Base-by-base conservation (phyloP, 2,113 vertebrate species). In the Ochotona curzoniae region DNA sequence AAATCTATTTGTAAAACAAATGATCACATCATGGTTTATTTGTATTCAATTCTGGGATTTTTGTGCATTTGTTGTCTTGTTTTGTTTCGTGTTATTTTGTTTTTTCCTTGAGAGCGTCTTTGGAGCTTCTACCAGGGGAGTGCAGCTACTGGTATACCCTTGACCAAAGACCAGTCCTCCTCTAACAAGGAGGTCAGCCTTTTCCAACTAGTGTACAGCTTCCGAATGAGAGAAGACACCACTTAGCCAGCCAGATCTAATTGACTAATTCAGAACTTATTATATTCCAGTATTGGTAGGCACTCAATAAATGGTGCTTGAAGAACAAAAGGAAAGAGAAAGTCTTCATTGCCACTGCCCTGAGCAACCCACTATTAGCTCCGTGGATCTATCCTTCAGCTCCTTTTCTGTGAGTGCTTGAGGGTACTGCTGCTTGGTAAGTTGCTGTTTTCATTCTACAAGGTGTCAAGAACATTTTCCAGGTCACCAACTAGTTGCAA, bases 381-480 rank as follows among this genome's bases (percentile, higher is more conserved):
- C 38, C 32, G 30, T 11, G 5, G 17, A 1, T 74, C 70, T 49
- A 13, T 32, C 49, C 78, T 73, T 66, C 51, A 1, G 76, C 57
- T 7, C 38, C 54, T 84, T 82, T 54, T 49, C 69, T 64, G 18
- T n/a, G 49, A n/a, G 26, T 74, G 74, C n/a, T 76, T 38, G n/a
- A 93, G 63, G 1, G 18, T 10, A 20, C 71, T 79, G 25, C 47
- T 87, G 54, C 67, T 95, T 83, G 84, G 84, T n/a, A 70, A 61
- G 54, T 82, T 30, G 85, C 90, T 93, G 85, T 92, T 87, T 80
- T 94, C 91, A 83, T 83, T 96, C 92, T 75, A 63, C 47, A 91
- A 71, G 75, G 79, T 44, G 74, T 90, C 49, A 0, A 5, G 28
- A 78, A 94, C 63, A 47, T 67, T 91, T 71, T 81, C 89, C 94